Conservation (phyloP, 2,797 vertebrate species). For the Dallia pectoralis region DNA sequence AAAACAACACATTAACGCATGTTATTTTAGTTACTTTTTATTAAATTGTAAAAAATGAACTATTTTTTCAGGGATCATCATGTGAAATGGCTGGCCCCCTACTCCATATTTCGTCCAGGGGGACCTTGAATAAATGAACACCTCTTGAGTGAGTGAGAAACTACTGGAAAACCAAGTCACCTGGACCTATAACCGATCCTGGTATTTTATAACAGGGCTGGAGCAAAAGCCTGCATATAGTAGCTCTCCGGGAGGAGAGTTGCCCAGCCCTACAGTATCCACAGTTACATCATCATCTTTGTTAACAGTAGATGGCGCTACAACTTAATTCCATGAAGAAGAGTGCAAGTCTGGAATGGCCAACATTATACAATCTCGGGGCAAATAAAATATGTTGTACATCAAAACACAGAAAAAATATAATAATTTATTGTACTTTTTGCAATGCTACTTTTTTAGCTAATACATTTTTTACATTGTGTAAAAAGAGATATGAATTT, state of each 20-base stretch:
- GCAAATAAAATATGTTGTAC: background rate
- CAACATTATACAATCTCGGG: background rate
- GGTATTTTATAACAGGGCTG: background rate
- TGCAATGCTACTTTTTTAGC: background rate
- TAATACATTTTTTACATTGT: background rate
- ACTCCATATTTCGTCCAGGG: constrained; percentile 51
- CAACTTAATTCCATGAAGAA: background rate
- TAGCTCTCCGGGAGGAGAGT: background rate
- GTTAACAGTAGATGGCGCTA: constrained; percentile 10
- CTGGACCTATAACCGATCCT: background rate
- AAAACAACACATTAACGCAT: constrained; percentile 1
- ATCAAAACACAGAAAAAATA: background rate
- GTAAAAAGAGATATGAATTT: background rate
- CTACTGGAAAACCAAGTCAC: background rate
- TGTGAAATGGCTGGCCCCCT: constrained; percentile 64
- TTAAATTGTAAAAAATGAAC: constrained; percentile 8
- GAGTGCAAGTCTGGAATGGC: background rate
- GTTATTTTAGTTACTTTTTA: background rate
- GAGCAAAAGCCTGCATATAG: background rate
- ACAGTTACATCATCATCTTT: background rate
- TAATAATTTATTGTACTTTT: background rate
- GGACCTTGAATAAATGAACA: constrained; percentile 36
- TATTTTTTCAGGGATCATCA: constrained; percentile 66
- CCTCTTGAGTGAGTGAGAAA: background rate
- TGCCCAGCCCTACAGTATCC: background rate